These are phyloP conservation scores for Mesoligia furuncula DNA, from an alignment of 2,888 invertebrate genomes.

Conservation along the genomic window DNA sequence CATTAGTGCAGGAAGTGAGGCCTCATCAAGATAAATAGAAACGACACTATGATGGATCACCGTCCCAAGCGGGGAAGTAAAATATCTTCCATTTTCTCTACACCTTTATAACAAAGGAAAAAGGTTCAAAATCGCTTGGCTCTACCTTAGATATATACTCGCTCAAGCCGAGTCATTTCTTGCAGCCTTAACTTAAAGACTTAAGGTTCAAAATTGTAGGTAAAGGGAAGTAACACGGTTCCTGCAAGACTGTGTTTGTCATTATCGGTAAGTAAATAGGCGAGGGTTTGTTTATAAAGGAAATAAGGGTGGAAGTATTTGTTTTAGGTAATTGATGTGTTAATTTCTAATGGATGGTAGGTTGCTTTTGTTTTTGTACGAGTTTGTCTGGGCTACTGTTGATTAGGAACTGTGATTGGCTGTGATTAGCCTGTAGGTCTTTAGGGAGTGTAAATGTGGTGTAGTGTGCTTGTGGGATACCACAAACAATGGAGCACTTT, in stretches of 20 bases:
- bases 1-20: slow-evolving; percentile 86
- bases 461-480: not conserved
- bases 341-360: slow-evolving; percentile 54
- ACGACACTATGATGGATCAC: slow-evolving; percentile 88
- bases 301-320: slow-evolving; percentile 65
- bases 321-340: slow-evolving; percentile 55
- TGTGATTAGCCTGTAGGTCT: not conserved
- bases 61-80: slow-evolving; percentile 74
- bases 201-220: slow-evolving; percentile 70
- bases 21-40: slow-evolving; percentile 89
- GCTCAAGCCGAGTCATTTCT: slow-evolving; percentile 11
- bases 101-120: slow-evolving; percentile 57
- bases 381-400: not conserved
- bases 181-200: slow-evolving; percentile 53
- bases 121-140: slow-evolving; percentile 68
- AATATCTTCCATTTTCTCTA: slow-evolving; percentile 66
- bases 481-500: not conserved
- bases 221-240: slow-evolving; percentile 63
- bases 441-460: not conserved
- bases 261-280: slow-evolving; percentile 81
- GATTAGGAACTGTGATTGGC: not conserved
- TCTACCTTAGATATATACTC: not conserved
- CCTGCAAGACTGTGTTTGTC: slow-evolving; percentile 77
- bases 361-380: slow-evolving; percentile 22
- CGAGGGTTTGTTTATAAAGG: slow-evolving; percentile 70